Percentiles rank a stretch among this genome's conserved stretches.
These are phyloP conservation scores for Entomobrya multifasciata DNA, from an alignment of 2,888 invertebrate genomes.

Conservation along the genomic window DNA sequence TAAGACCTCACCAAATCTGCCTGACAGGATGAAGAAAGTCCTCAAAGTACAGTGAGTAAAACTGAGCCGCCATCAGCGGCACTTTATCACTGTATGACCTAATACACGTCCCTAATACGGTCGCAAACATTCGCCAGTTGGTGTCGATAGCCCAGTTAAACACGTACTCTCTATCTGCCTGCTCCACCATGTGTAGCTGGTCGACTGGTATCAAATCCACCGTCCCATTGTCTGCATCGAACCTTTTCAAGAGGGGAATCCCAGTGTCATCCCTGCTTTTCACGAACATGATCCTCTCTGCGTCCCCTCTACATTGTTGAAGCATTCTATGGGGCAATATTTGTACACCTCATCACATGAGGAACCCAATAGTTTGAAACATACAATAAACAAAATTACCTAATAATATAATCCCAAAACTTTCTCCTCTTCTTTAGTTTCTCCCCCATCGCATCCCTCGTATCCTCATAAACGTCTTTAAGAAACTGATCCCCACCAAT, in stretches of 20 bases:
- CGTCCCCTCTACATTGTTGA: too few relatives aligned
- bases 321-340: too few relatives aligned
- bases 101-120: conserved; percentile 33
- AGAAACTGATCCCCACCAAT: neutral
- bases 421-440: neutral
- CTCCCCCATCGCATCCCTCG: neutral
- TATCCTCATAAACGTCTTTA: neutral
- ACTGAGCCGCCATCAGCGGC: conserved; percentile 2
- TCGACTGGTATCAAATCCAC: too few relatives aligned
- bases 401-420: conserved; percentile 44
- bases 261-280: too few relatives aligned
- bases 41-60: conserved; percentile 45
- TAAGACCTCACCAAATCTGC: conserved; percentile 31
- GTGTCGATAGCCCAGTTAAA: conserved; percentile 45
- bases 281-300: too few relatives aligned
- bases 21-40: conserved; percentile 55
- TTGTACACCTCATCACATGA: too few relatives aligned
- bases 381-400: too few relatives aligned
- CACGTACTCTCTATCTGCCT: conserved; percentile 23
- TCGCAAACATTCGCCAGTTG: conserved; percentile 37
- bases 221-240: too few relatives aligned
- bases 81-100: conserved; percentile 3
- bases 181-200: conserved; percentile 16
- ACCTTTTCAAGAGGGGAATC: too few relatives aligned
- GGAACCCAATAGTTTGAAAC: too few relatives aligned